Base-by-base conservation (phyloP, 1,140 invertebrate species). In the Leptinotarsa lineolata region DNA sequence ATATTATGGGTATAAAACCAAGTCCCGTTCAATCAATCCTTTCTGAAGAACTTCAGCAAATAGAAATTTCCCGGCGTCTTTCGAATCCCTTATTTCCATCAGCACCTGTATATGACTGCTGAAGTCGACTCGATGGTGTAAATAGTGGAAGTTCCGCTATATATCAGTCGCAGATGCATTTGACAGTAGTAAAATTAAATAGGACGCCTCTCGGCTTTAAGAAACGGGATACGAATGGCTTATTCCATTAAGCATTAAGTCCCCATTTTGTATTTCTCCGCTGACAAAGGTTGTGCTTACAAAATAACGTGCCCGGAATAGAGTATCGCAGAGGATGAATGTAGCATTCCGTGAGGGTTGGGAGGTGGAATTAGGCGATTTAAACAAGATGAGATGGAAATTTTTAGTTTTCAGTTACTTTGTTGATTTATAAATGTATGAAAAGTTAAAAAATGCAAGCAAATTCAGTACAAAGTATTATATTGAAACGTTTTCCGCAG, bases 121-220 rank as follows among this genome's bases (percentile, higher is more conserved):
- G 20, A 22, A 63, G 60, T 44, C 54, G 61, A 63, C n/a, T 71
- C 39, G 24, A n/a, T 71, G 48, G 69, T 58, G 66, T 73, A 76
- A 76, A 76, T 76, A 76, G 75, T 76, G 68, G 72, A 76, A 76
- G 75, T 76, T 76, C 60, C 66, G 68, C 67, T 44, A 74, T 76
- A 76, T 76, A 74, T 76, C 70, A 76, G 72, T 60, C 75, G 65
- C 75, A 76, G 75, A 76, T 76, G 75, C 70, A 68, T 76, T 74
- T 76, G 75, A 76, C 75, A 76, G 72, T 65, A 72, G 70, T 69
- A 76, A 76, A 76, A 76, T 76, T 76, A 73, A 76, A 76, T 76
- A 72, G 72, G 75, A 76, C 75, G 59, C 30, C 64, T 58, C 30
- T 44, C 45, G 58, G 75, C 72, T 69, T 74, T 74, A 76, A 76